phyloP scores from a whole-genome alignment of 2,113 vertebrate genomes.

The Engraulis encrasicolus region DNA sequence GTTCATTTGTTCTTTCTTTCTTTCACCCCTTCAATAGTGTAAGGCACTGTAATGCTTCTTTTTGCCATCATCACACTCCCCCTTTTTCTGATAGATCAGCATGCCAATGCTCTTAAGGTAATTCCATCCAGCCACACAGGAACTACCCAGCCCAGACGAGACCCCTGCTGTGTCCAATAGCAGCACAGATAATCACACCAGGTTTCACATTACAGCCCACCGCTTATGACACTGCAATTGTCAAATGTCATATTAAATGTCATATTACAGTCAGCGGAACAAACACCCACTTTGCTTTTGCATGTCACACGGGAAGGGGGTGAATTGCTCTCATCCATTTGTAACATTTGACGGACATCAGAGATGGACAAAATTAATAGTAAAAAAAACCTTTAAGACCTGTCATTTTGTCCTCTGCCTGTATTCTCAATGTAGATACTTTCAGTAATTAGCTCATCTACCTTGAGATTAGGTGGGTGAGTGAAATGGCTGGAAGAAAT shows the following conservation, averaged over 20 bases:
- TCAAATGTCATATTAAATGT: too few species aligned
- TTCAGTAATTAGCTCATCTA: too few species aligned
- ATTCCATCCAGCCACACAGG: slow-evolving; percentile 11
- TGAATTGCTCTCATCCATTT: too few species aligned
- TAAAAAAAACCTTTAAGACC: too few species aligned
- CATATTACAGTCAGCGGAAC: slow-evolving; percentile 24
- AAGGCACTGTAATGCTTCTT: neutral
- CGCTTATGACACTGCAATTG: neutral
- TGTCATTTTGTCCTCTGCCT: too few species aligned
- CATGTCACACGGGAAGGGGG: neutral
- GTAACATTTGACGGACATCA: too few species aligned
- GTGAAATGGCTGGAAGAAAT: too few species aligned
- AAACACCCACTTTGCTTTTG: slow-evolving; percentile 18
- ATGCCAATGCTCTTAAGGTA: slow-evolving; percentile 23
- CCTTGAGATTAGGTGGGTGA: too few species aligned
- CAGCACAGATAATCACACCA: slow-evolving; percentile 10
- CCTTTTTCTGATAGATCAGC: neutral
- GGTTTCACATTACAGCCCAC: neutral
- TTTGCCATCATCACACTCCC: neutral
- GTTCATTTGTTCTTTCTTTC: too few species aligned
- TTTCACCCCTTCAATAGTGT: neutral
- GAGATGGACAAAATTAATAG: too few species aligned
- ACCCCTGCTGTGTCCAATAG: slow-evolving; percentile 17
- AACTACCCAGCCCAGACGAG: slow-evolving; percentile 30
- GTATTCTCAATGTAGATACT: too few species aligned